Base-by-base conservation (phyloP, 2,888 invertebrate genomes). In the Eupithecia insigniata region DNA sequence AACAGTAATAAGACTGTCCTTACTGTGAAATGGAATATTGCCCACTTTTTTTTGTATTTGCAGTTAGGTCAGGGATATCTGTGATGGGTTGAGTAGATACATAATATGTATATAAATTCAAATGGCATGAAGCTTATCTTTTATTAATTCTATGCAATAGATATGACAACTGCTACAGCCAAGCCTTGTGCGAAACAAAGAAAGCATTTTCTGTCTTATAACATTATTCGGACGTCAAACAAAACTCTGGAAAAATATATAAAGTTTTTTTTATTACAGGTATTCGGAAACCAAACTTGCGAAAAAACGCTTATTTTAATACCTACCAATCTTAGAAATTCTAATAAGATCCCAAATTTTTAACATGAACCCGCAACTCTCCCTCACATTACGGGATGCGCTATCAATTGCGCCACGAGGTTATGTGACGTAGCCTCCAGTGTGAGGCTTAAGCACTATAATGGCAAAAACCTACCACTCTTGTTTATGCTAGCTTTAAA, bases 121-220 rank as follows among this genome's bases (percentile, higher is more conserved):
- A 51, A 51, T n/a, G n/a, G n/a, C 46, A 51, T 51, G 10, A 51
- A 43, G 22, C 46, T 22, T n/a, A 46, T n/a, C n/a, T n/a, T n/a
- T 46, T 46, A 46, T 8, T n/a, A 2, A 22, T 51, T 22, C 1
- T 22, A n/a, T 8, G 22, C 46, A 46, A n/a, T 26, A 26, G 46
- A 46, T n/a, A 46, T 46, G 8, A 22, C 26, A 55, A 26, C 26
- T 55, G 22, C 26, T 55, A 26, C 5, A 12, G 2, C 22, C 3
- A 55, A 55, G 55, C n/a, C 26, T 26, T 55, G 26, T 12, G 22
- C 22, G 55, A 55, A 55, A 55, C 55, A 55, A 55, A 55, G 55
- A 14, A 55, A 55, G 55, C 26, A 26, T 55, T 55, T 26, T 55
- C 46, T 26, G 22, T 26, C 10, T 22, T 10, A 51, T 22, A 26